Base-by-base conservation (phyloP, 2,888 invertebrate genomes). In the Lithophane semibrunnea region DNA sequence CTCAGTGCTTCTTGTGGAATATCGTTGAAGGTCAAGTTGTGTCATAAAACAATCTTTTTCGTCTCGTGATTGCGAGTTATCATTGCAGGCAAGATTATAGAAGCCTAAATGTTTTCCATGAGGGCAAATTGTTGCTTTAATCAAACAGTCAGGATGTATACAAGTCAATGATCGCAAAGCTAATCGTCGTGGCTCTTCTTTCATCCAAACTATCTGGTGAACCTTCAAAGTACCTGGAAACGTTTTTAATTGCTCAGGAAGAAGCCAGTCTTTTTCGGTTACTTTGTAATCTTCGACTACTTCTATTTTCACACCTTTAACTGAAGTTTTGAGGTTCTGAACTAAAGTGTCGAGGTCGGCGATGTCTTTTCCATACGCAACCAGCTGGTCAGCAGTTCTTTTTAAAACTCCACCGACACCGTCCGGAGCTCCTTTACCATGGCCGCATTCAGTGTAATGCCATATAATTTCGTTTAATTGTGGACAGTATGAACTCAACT, bases 371-470 rank as follows among this genome's bases (percentile, higher is more conserved):
- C 66, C 52, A 67, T 52, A 67, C 52, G 66, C 66, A 67, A 67
- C 66, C 52, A 67, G 66, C 66, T 67, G 66, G 52, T 67, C 66
- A 67, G 66, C 66, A 67, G 74, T 77, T 63, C 63, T 84, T 73
- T 86, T 86, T 10, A 86, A n/a, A 10, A 68, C 69, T 9, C 76
- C 86, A 13, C 84, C 83, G 16, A 83, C 74, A 12, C 83, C 80
- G 66, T 84, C 83, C 2, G 84, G 80, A 3, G 86, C 84, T 71
- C 86, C 86, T 71, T 84, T 86, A 24, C 82, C 86, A 64, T 84
- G 80, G n/a, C 83, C 83, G 10, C 75, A 60, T 77, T 67, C 67
- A 10, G 67, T 37, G 10, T 54, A 54, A 73, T 73, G 73, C 69
- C 69, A 69, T 47, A 66, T 65, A n/a, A 79, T 61, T 18, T 54